Evolutionary conservation across 2,797 vertebrate species (phyloP).

Genomic region (Melanotaenia nigrans): DNA sequence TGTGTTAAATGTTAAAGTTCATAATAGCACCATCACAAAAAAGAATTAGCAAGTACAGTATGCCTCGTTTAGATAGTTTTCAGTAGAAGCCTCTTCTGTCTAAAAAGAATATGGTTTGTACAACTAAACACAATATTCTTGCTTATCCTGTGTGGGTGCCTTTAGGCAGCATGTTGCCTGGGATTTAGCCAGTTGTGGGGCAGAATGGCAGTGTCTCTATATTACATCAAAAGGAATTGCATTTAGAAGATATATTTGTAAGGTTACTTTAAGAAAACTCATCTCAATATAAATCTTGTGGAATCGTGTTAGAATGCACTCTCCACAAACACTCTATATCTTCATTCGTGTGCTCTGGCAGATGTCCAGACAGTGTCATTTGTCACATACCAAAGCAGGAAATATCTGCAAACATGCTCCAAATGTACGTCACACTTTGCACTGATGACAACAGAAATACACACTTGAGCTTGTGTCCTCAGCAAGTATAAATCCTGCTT

Average conservation of each 20-base stretch:
- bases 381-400: conserved; percentile 51
- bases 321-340: conserved; percentile 27
- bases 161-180: not conserved
- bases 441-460: conserved; percentile 6
- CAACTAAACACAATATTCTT: not conserved
- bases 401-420: conserved; percentile 27
- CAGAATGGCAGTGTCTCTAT: not conserved
- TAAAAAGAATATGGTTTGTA: too few relatives aligned
- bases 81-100: too few relatives aligned
- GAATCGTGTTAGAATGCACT: conserved; percentile 14
- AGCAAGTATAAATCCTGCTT: conserved; percentile 2
- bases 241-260: not conserved
- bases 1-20: too few relatives aligned
- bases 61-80: too few relatives aligned
- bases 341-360: conserved; percentile 44
- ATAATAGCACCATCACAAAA: too few relatives aligned
- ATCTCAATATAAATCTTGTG: conserved; percentile 24
- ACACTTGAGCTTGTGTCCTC: conserved; percentile 9
- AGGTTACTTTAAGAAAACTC: conserved; percentile 9
- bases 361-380: conserved; percentile 22
- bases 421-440: conserved; percentile 34
- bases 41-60: too few relatives aligned
- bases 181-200: not conserved
- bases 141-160: not conserved
- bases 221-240: not conserved